Evolutionary conservation across 2,113 vertebrate genomes (phyloP), one percentile per base, ranked within the genome.

Genomic region (Kryptolebias marmoratus): DNA sequence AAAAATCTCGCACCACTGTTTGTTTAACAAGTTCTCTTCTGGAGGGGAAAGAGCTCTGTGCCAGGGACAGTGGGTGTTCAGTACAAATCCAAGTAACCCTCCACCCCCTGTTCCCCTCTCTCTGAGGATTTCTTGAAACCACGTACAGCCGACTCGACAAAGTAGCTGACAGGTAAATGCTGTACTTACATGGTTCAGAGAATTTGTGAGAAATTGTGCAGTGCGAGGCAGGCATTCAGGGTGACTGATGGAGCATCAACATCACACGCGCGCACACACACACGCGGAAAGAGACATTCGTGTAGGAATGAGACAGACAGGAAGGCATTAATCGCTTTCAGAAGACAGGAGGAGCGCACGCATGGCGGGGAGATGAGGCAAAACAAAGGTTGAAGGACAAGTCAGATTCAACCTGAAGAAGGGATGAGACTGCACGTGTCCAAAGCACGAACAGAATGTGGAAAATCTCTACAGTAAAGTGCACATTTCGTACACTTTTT

Each of bases 81-180:
- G 73, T 69, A 22, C 45, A 72, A 81, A 66, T 73, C 53, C 54
- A 75, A 76, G 82, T 64, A 73, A 10, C 48, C 18, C 48, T 5
- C 16, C 48, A 14, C 18, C 48, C 39, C 52, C 69, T 63, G 58
- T 57, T 62, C 62, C 75, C 68, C 68, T 73, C 66, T 1, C 22
- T 22, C 22, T 22, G 13, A 68, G 82, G 60, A 75, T 65, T 77
- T 73, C 55, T 73, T 50, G 39, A 2, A 59, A 53, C 69, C 75
- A 68, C 73, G 64, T 82, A 59, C 56, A 74, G 64, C 42, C 56
- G 45, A 68, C 61, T 65, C 49, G 57, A 79, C 79, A 78, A 60
- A 85, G 78, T 83, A 65, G 73, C 82, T 88, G 86, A 84, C 87
- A 88, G 78, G 81, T 87, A 79, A 88, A 87, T 80, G 84, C 63